Evolutionary conservation across 2,888 invertebrate species (phyloP).

Genomic region (Prenolepis imparis): DNA sequence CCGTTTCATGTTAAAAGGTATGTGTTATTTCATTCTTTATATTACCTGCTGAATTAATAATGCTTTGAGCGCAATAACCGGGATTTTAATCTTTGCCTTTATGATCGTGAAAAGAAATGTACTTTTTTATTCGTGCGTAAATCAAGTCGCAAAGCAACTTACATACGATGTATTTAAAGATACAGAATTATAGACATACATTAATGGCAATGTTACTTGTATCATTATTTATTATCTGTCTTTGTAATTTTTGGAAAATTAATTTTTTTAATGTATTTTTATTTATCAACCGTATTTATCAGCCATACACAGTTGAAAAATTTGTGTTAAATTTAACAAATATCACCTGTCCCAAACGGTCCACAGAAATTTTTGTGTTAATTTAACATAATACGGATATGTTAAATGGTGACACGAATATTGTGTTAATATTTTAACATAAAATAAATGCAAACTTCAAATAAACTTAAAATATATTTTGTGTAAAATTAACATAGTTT

Average conservation of each 20-base stretch:
- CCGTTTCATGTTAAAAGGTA: constrained; percentile 35
- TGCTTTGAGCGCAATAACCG: constrained; percentile 37
- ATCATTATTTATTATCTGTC: neutral
- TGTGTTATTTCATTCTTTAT: constrained; percentile 28
- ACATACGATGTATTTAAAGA: neutral
- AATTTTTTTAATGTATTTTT: neutral
- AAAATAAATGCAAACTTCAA: too few relatives aligned
- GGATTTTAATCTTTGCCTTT: constrained; percentile 23
- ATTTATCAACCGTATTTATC: neutral
- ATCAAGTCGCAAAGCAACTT: constrained; percentile 29
- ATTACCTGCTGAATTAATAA: constrained; percentile 29
- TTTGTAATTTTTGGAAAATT: neutral
- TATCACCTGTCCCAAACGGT: too few relatives aligned
- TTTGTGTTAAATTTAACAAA: too few relatives aligned
- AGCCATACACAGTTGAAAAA: too few relatives aligned
- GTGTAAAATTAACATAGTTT: too few relatives aligned
- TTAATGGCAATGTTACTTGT: neutral
- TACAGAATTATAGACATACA: neutral
- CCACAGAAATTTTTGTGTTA: too few relatives aligned
- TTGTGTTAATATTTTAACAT: too few relatives aligned
- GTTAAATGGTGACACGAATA: too few relatives aligned
- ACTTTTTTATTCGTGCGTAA: constrained; percentile 30
- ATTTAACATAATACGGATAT: too few relatives aligned
- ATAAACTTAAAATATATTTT: too few relatives aligned
- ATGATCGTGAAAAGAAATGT: constrained; percentile 33